Base-by-base conservation (phyloP, 2,113 vertebrate genomes). In the Chaenocephalus aceratus region DNA sequence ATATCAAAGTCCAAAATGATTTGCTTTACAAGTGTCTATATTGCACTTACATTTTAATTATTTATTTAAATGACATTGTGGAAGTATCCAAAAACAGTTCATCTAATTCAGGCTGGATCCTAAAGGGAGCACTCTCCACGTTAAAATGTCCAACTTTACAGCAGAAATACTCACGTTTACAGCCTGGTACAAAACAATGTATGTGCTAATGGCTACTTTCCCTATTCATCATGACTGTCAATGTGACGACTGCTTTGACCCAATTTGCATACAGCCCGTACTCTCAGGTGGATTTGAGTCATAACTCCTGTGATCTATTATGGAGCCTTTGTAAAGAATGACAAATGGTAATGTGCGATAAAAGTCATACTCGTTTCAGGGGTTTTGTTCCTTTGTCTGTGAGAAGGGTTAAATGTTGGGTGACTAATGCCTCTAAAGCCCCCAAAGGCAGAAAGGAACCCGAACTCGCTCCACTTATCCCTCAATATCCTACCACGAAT, bases 321-420 rank as follows among this genome's bases (percentile, higher is more conserved):
- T 59, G 44, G 48, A 21, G 54, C 44, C 79, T 77, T 65, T 67
- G 63, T 56, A 23, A 46, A 56, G 54, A 60, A 45, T 74, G 82
- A 88, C 60, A 52, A 76, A 89, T 70, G 76, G 45, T 30, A 36
- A 72, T 57, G 56, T 23, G 53, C 44, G 67, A 67, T 79, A 71
- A 80, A 81, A 81, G 72, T 70, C 63, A 4, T 5, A 16, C 67
- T 74, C 23, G 23, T 78, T 80, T 46, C 23, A 21, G 48, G 16
- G 73, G 26, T 83, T 69, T 61, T 13, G 26, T 36, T 21, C 18
- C 51, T 36, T 16, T 18, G 64, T 84, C 23, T 74, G 41, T 26
- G 73, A 44, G 63, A 9, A 7, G 73, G 80, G 72, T 82, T 76
- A 80, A 54, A 83, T 70, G 54, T 54, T 23, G 59, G 23, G 66